Evolutionary conservation across 2,888 invertebrate species (phyloP).

Genomic region (Lasioglossum vierecki): DNA sequence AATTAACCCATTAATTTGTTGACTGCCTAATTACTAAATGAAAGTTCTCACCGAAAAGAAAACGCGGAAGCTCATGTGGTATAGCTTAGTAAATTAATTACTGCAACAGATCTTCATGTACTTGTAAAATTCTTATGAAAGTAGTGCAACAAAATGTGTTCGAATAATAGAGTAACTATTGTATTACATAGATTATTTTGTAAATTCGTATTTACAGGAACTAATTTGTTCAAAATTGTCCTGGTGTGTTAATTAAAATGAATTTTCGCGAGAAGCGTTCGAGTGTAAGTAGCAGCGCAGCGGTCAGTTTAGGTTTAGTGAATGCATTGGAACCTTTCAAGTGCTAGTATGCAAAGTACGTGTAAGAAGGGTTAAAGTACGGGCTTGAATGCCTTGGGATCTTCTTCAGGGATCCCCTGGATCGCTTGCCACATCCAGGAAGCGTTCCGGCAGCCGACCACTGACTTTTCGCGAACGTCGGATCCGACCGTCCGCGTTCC

Average conservation of each 20-base stretch:
- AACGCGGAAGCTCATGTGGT: background rate
- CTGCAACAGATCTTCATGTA: background rate
- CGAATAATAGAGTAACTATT: background rate
- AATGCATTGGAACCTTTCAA: background rate
- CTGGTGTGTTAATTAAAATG: background rate
- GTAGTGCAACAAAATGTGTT: too few species aligned
- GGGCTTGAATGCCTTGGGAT: conserved; percentile 31
- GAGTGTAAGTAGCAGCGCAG: too few species aligned
- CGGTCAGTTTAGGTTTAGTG: background rate
- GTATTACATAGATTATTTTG: background rate
- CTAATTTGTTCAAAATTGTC: background rate
- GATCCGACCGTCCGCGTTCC: conserved; percentile 71
- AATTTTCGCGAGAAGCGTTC: background rate
- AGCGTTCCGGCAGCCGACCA: conserved; percentile 67
- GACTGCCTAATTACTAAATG: background rate
- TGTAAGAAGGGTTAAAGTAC: conserved; percentile 29
- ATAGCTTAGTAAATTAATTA: background rate
- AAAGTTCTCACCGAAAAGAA: background rate
- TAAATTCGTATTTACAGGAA: background rate
- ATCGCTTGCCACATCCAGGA: conserved; percentile 68
- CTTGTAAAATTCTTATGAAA: background rate
- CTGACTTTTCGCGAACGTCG: conserved; percentile 72
- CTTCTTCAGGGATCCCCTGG: conserved; percentile 32
- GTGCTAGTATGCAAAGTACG: conserved; percentile 4
- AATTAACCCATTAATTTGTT: background rate